A percentile compares a stretch with the other conserved stretches of the same genome.
Conservation (phyloP, 1,140 invertebrate species). For the Heliconius eleuchia region DNA sequence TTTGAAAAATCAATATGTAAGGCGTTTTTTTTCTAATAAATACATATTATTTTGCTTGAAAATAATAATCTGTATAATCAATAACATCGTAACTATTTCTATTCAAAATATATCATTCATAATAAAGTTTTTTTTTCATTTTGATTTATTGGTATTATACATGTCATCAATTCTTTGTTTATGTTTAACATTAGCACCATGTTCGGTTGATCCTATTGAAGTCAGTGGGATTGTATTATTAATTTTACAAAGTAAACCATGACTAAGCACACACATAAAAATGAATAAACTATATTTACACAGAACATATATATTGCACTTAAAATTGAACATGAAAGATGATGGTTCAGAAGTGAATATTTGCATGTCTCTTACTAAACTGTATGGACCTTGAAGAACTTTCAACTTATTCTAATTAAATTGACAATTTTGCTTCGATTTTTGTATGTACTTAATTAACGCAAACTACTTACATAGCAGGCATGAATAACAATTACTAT, state of each 20-base stretch:
- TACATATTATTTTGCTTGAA: neutral
- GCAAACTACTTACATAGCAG: neutral
- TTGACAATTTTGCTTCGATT: conserved; percentile 45
- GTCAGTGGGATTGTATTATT: conserved; percentile 41
- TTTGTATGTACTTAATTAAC: neutral
- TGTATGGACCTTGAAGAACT: neutral
- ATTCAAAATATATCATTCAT: conserved; percentile 6
- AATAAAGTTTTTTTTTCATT: conserved; percentile 7
- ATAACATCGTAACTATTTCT: conserved; percentile 3
- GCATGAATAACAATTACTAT: neutral
- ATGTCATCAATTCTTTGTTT: conserved; percentile 4
- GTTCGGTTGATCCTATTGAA: conserved; percentile 55
- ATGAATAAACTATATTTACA: conserved; percentile 32
- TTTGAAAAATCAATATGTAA: neutral
- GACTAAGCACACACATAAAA: conserved; percentile 51
- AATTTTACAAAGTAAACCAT: conserved; percentile 47
- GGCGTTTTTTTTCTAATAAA: neutral
- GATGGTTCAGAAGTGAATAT: neutral
- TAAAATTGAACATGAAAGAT: conserved; percentile 22
- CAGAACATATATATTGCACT: conserved; percentile 33
- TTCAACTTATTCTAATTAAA: conserved; percentile 43
- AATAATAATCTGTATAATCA: neutral
- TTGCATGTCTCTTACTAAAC: neutral
- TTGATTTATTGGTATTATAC: neutral
- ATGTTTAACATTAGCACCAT: conserved; percentile 40